Percentiles rank a stretch among this genome's conserved stretches.
Conservation (phyloP, 1,140 invertebrate species). For the Goniozus legneri region DNA sequence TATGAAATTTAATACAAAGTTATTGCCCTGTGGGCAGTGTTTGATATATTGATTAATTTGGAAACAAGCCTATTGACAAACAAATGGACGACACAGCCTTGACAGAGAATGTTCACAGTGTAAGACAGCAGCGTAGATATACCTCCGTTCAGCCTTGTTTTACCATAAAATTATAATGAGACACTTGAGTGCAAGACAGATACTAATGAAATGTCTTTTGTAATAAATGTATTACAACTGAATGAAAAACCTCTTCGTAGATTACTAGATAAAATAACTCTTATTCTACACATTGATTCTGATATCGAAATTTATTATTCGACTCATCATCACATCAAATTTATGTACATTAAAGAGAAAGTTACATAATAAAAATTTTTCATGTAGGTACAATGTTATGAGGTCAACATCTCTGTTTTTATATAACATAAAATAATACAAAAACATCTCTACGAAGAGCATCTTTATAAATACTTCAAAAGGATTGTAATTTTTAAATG, state of each 20-base stretch:
- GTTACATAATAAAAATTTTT: too few species aligned
- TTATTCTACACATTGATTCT: conserved; percentile 9
- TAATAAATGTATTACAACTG: too few species aligned
- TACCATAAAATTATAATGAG: conserved; percentile 28
- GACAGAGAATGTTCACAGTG: conserved; percentile 50
- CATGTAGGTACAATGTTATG: background rate
- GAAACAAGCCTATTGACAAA: conserved; percentile 33
- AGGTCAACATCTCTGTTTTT: background rate
- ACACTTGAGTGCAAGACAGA: too few species aligned
- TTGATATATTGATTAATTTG: conserved; percentile 34
- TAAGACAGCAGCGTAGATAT: conserved; percentile 38
- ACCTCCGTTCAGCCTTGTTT: conserved; percentile 40
- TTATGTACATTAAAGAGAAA: too few species aligned
- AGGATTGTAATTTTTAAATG: background rate
- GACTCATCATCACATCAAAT: too few species aligned
- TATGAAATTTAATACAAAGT: conserved; percentile 36
- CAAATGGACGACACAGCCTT: conserved; percentile 44
- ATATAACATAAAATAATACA: background rate
- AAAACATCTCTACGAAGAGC: background rate
- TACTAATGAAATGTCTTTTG: too few species aligned
- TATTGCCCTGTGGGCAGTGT: conserved; percentile 25
- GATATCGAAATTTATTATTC: background rate
- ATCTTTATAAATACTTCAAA: background rate
- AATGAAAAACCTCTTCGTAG: conserved; percentile 33
- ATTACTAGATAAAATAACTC: conserved; percentile 16